Base-by-base conservation (phyloP, 2,888 invertebrate genomes). In the Aquatica leii region DNA sequence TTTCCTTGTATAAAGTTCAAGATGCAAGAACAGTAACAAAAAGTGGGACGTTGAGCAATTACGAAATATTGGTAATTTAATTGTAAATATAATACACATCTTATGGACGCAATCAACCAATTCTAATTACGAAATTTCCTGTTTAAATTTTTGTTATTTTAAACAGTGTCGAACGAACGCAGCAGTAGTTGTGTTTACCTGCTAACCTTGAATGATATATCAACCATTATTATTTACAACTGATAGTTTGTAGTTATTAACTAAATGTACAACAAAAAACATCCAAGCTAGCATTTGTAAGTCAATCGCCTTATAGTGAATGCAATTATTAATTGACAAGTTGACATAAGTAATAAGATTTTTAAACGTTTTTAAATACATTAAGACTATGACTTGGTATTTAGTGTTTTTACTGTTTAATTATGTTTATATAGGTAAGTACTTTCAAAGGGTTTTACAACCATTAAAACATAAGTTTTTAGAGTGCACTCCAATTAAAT, bases 191-290 rank as follows among this genome's bases (percentile, higher is more conserved):
- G 57, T 64, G 58, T 46, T 63, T 67, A 70, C 68, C 62, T 65
- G 72, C 70, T 72, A 71, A 65, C 72, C 72, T 72, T 72, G 72
- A 68, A 57, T 60, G 50, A 37, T 58, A 55, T 59, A 59, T 46
- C 54, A 41, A 55, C 40, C 58, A 50, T 58, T 52, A 59, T 61
- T 59, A 59, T 55, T 63, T 49, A 41, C 21, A 37, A 24, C 24
- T 24, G 24, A 24, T n/a, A n/a, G 50, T 59, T 63, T 52, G 40
- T 53, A 35, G 57, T 46, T 53, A 35, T 34, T 46, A 52, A 43
- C 43, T 43, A 43, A 9, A 20, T 18, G 46, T 20, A 18, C 18
- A 46, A 46, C 20, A 46, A 46, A 46, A 17, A 46, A 46, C 46
- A 46, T 8, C 24, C 4, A 4, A 24, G 18, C 4, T 14, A 5